Base-by-base conservation (phyloP, 2,113 vertebrate species). In the Chaenogobius annularis region DNA sequence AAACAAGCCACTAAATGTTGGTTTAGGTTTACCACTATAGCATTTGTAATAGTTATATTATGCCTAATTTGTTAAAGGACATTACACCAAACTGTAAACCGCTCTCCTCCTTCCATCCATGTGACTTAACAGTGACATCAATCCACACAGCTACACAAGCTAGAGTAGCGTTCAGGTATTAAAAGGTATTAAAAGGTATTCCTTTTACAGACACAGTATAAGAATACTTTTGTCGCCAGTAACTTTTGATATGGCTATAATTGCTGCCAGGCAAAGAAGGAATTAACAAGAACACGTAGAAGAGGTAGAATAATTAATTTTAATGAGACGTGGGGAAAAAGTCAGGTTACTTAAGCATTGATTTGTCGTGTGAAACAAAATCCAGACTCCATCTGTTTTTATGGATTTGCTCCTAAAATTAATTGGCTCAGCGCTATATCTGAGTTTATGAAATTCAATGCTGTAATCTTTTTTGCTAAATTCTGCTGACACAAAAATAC, bases 341-440 rank as follows among this genome's bases (percentile, higher is more conserved):
- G 35, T 63, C 35, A 40, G 61, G 61, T 63, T 63, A 63, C 61
- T 63, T 63, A 20, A 63, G 31, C 61, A 63, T 63, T 37, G 61
- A 63, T 63, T 63, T 63, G 37, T 37, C 61, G 35, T 63, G 61
- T 63, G 61, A 63, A 63, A 63, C 61, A n/a, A 63, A 63, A 63
- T 63, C 61, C 35, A 43, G 31, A 17, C 19, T 63, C 35, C 61
- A 63, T 63, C 35, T 43, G 35, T 43, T 63, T 63, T 40, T 63
- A 63, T 63, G 17, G 35, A 63, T 43, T n/a, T 63, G 61, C 61
- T 63, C 61, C 61, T 40, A 63, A 63, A 63, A 63, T 63, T 63
- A 63, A 63, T 63, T 63, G 61, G 61, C 61, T 43, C 35, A 0
- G 10, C 10, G 9, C 61, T 40, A 63, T 63, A 63, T 63, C 35